Evolutionary conservation across 2,797 vertebrate species (phyloP).

Genomic region (Miichthys miiuy): DNA sequence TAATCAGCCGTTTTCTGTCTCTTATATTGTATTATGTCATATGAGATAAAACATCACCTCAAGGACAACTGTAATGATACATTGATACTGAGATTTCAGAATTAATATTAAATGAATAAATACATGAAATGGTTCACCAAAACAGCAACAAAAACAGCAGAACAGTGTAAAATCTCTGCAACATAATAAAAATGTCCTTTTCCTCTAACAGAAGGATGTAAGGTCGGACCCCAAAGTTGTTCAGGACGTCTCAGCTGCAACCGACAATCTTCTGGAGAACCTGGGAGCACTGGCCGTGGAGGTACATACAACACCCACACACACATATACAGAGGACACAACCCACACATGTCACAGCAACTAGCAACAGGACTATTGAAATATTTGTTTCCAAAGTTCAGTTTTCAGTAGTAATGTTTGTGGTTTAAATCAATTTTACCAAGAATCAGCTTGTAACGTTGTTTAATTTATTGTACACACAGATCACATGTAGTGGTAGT

Average conservation of each 20-base stretch:
- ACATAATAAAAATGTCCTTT: constrained; percentile 15
- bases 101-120: not conserved
- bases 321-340: constrained; percentile 1
- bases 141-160: no score
- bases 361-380: constrained; percentile 13
- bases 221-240: constrained; percentile 86
- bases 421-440: constrained; percentile 58
- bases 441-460: constrained; percentile 20
- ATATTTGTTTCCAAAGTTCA: constrained; percentile 71
- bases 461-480: not conserved
- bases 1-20: not conserved
- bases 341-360: constrained; percentile 13
- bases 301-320: constrained; percentile 81
- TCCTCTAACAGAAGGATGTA: constrained; percentile 86
- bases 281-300: constrained; percentile 89
- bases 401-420: constrained; percentile 37
- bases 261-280: constrained; percentile 88
- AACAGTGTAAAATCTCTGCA: no score
- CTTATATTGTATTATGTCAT: not conserved
- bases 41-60: not conserved
- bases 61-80: not conserved
- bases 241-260: constrained; percentile 88
- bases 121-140: not conserved
- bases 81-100: not conserved
- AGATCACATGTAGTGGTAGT: not conserved